Conservation (phyloP, 1,140 invertebrate species). For the Temnothorax longispinosus region DNA sequence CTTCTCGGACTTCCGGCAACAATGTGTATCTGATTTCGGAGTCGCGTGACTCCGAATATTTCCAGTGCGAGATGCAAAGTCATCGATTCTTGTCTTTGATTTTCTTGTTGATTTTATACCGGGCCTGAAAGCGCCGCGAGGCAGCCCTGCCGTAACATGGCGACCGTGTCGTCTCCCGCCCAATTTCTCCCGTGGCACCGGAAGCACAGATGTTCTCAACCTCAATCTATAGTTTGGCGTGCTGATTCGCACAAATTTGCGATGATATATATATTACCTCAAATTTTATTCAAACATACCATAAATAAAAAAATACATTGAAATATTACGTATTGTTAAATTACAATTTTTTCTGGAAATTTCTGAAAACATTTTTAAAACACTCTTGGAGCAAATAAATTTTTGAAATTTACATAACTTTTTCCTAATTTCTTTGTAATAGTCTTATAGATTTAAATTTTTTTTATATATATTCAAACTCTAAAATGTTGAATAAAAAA, state of each 20-base stretch:
- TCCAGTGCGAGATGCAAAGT: not conserved
- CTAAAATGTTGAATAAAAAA: not conserved
- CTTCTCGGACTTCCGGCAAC: not conserved
- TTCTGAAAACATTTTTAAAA: not conserved
- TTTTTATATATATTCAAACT: not conserved
- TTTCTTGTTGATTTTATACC: not conserved
- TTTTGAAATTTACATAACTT: not conserved
- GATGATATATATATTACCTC: not conserved
- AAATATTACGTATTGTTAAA: not conserved
- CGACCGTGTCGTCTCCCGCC: constrained; percentile 76
- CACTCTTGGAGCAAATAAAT: not conserved
- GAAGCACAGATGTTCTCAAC: constrained; percentile 70
- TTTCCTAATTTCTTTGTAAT: not conserved
- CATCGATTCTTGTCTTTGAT: not conserved
- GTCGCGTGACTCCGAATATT: not conserved
- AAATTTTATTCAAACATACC: not conserved
- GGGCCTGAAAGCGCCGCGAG: constrained; percentile 18
- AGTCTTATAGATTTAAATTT: not conserved
- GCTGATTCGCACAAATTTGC: not conserved
- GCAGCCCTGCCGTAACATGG: constrained; percentile 68
- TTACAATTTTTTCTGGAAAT: not conserved
- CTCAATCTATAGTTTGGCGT: not conserved
- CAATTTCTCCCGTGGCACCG: constrained; percentile 71
- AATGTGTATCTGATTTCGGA: not conserved
- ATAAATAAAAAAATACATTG: not conserved